These are phyloP conservation scores for Limanda limanda DNA, from an alignment of 2,113 vertebrate genomes.

Conservation along the genomic window DNA sequence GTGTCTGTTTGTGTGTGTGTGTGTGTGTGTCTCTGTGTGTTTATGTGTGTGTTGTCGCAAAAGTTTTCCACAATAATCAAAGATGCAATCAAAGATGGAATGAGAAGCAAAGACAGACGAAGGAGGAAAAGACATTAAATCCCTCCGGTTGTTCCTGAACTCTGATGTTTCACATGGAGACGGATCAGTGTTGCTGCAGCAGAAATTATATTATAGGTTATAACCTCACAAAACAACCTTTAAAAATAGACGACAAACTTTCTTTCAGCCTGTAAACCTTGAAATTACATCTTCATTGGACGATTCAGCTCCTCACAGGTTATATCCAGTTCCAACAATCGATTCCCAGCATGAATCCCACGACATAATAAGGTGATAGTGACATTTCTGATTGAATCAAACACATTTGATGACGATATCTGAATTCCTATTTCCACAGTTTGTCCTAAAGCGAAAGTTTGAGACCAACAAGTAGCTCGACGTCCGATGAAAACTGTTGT, in stretches of 20 bases:
- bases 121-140: not conserved
- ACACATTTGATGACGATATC: no score
- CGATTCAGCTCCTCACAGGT: no score
- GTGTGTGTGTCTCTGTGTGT: slow-evolving; percentile 10
- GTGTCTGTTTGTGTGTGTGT: slow-evolving; percentile 25
- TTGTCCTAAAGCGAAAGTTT: not conserved
- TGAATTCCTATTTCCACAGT: not conserved
- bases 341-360: no score
- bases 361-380: no score
- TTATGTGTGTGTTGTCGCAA: slow-evolving; percentile 1
- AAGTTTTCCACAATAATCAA: slow-evolving; percentile 60
- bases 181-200: no score
- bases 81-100: slow-evolving; percentile 45
- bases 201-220: no score
- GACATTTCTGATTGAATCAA: no score
- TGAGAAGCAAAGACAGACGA: not conserved
- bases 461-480: not conserved
- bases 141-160: no score
- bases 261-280: not conserved
- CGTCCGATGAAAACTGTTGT: not conserved
- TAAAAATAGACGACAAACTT: no score
- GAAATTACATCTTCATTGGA: not conserved
- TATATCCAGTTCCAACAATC: no score
- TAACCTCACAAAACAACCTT: not conserved
- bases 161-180: not conserved